Base-by-base conservation (phyloP, 2,797 vertebrate species). In the Spea hammondii region DNA sequence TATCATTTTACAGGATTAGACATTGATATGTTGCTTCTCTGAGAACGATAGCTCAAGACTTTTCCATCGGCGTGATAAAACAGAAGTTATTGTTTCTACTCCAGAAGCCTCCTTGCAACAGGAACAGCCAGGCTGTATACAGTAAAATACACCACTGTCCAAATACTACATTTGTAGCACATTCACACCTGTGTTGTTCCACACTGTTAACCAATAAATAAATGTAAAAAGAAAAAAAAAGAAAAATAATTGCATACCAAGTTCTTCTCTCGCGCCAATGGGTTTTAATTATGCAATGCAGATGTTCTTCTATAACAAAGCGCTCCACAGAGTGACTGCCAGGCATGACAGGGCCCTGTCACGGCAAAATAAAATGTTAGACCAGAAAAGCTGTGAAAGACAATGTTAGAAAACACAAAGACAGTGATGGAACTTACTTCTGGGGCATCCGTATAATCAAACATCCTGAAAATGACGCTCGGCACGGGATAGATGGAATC, bases 381-480 rank as follows among this genome's bases (percentile, higher is more conserved):
- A 66, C 14, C 5, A 59, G 1, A 53, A 11, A 53, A 47, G 32
- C 12, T 14, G 8, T 65, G n/a, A 5, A 3, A 72, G 48, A 0
- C 8, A 13, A 17, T 59, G 32, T 17, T 9, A 8, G 13, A 4
- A 59, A 13, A n/a, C 4, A 32, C 32, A 32, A n/a, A 53, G 10
- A 53, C 51, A 53, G 6, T 8, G 8, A 6, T 48, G 45, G 32
- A 66, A 4, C 6, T 54, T 85, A 98, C 98, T 95, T 99, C 97
- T 0, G 98, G 98, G 76, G 98, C 97, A 69, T 99, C 98, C 0
- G 98, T 99, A 90, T 99, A 99, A 90, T 99, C 98, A 70, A 99
- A 99, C 95, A 99, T 96, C 82, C 98, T 94, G 86, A 99, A 99
- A 85, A 98, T 91, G 71, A 99, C 95, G 13, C 88, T 90, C 44